A percentile compares a stretch with the other conserved stretches of the same genome.
Evolutionary conservation across 2,888 invertebrate species (phyloP).

Genomic region (Siphlonurus alternatus): DNA sequence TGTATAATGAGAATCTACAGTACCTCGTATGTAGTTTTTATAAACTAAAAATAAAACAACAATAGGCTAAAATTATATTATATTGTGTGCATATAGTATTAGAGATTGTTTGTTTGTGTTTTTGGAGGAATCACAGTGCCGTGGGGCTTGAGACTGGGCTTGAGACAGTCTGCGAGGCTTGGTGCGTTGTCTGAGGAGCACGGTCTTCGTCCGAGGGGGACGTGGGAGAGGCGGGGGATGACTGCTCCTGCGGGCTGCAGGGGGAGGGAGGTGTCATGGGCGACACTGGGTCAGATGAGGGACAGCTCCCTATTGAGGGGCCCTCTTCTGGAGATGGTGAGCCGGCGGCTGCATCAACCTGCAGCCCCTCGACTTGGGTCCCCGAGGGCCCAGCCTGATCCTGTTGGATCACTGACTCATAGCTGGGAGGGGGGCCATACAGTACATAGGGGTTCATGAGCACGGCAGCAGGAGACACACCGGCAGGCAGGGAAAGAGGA

Average conservation of each 20-base stretch:
- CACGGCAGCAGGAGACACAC: neutral
- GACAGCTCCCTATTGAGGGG: neutral
- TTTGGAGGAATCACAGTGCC: neutral
- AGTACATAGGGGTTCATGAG: conserved; percentile 23
- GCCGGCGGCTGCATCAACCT: neutral
- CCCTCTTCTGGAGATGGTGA: neutral
- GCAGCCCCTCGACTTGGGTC: neutral
- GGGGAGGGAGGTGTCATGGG: neutral
- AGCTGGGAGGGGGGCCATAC: conserved; percentile 33
- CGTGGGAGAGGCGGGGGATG: neutral
- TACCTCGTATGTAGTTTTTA: too few species aligned
- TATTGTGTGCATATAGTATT: too few species aligned
- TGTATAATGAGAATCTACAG: too few species aligned
- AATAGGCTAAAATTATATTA: too few species aligned
- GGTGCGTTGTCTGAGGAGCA: neutral
- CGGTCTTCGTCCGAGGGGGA: neutral
- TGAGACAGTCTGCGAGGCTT: neutral
- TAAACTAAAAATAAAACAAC: too few species aligned
- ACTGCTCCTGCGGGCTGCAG: neutral
- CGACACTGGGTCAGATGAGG: neutral
- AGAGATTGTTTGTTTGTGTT: too few species aligned
- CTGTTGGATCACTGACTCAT: conserved; percentile 24
- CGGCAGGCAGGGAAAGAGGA: neutral
- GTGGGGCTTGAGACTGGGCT: conserved; percentile 2
- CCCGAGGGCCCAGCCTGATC: neutral